Evolutionary conservation across 2,797 vertebrate species (phyloP).

Genomic region (Borostomias antarcticus): DNA sequence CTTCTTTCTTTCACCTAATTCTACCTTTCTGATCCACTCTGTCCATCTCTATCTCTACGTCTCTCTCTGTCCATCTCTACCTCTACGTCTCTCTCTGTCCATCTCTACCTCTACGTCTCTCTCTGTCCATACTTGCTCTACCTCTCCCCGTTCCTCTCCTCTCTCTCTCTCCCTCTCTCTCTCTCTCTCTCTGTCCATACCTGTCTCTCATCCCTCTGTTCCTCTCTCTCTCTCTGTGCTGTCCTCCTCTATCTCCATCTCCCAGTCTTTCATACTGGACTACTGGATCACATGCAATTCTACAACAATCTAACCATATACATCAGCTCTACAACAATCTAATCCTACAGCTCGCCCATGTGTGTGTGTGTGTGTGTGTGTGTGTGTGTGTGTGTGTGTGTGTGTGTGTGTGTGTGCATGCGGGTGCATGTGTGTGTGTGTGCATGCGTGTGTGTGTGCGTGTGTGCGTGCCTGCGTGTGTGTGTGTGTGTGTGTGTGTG

Average conservation of each 20-base stretch:
- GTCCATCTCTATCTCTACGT: slow-evolving; percentile 2
- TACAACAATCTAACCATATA: too few relatives aligned
- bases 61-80: neutral
- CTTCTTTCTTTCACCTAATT: slow-evolving; percentile 1
- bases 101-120: neutral
- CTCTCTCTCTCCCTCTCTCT: neutral
- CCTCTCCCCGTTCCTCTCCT: neutral
- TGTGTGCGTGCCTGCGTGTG: neutral
- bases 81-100: neutral
- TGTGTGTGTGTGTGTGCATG: neutral
- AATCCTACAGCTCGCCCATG: neutral
- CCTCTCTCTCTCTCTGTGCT: neutral
- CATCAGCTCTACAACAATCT: too few relatives aligned
- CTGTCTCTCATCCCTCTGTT: neutral
- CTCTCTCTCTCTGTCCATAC: neutral
- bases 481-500: slow-evolving; percentile 24
- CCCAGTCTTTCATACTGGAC: too few relatives aligned
- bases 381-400: slow-evolving; percentile 5
- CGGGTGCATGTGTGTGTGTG: neutral
- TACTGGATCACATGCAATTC: neutral
- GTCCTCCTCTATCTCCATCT: neutral
- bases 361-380: neutral
- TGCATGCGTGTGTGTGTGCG: neutral
- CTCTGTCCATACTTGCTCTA: neutral
- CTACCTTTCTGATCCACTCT: neutral